Conservation (phyloP, 2,113 vertebrate species). For the cat (Felis catus) region DNA sequence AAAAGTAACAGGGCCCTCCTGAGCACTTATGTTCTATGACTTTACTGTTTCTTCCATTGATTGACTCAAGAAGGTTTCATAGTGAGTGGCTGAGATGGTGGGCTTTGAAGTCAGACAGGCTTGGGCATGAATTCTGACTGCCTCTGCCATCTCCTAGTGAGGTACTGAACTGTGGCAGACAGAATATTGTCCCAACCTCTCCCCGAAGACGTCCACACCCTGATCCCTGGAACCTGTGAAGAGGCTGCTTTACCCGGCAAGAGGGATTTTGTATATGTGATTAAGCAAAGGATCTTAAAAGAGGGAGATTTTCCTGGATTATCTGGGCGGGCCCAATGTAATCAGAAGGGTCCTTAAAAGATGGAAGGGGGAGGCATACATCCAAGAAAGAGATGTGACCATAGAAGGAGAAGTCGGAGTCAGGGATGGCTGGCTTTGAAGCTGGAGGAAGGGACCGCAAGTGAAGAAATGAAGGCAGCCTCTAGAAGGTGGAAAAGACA, state of each 20-base stretch:
- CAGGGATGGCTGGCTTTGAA: neutral
- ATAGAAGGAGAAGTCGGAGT: neutral
- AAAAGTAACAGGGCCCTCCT: neutral
- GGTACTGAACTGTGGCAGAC: no score
- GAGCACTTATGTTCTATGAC: neutral
- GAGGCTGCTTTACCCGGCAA: neutral
- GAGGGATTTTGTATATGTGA: neutral
- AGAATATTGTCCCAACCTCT: neutral
- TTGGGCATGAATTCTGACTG: neutral
- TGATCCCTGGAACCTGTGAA: neutral
- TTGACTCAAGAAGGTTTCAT: neutral
- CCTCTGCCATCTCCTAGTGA: neutral
- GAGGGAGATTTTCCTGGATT: neutral
- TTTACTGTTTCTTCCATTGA: conserved; percentile 47
- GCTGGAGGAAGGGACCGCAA: neutral
- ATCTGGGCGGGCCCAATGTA: neutral
- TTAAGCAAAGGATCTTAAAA: neutral
- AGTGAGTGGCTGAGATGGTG: neutral
- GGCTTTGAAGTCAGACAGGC: neutral
- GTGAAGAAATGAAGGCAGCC: neutral
- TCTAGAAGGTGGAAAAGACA: neutral
- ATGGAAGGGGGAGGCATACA: neutral
- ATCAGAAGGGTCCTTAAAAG: neutral
- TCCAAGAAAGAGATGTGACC: neutral
- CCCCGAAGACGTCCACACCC: neutral